Base-by-base conservation (phyloP, 2,888 invertebrate genomes). In the Zygothrica quintamaculata region DNA sequence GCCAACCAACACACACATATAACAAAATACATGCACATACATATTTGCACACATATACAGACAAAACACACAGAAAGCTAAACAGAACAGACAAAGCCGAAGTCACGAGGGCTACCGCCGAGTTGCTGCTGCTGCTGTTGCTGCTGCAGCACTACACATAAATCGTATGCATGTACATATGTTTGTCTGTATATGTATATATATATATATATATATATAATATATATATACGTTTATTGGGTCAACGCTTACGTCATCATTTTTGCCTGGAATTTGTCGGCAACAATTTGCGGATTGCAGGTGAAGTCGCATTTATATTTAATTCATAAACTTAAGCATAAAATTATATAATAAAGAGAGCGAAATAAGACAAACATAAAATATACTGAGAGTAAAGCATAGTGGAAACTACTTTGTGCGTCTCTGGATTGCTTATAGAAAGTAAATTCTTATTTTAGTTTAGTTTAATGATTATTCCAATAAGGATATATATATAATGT, bases 171-270 rank as follows among this genome's bases (percentile, higher is more conserved):
- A 66, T 59, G 61, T 65, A 61, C 47, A 40, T 60, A 55, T 50
- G 43, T 62, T 22, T 59, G 15, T 51, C 9, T 67, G 8, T 42
- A 16, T 42, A 39, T 53, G 15, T 31, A 52, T 29, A 5, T 29
- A n/a, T 9, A n/a, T 29, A 29, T 51, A 31, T 50, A 7, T 43
- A 15, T 29, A 5, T 44, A 5, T 31, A 22, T 29, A 57, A 51
- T 51, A 9, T 58, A 53, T 40, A 33, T 44, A 36, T 58, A 62
- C 73, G 74, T 72, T 84, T 84, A 87, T 87, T 84, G 73, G 84
- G 84, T 84, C 84, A 84, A 64, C 68, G 88, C 84, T 84, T 84
- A 84, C 84, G 84, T 84, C 84, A 84, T 82, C 76, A 73, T 57
- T 85, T 74, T 84, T 70, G 84, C 68, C 79, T 86, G 86, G 79